Percentiles rank a stretch among this genome's conserved stretches.
Evolutionary conservation across 2,113 vertebrate genomes (phyloP).

Genomic region (Ploceus nigricollis): DNA sequence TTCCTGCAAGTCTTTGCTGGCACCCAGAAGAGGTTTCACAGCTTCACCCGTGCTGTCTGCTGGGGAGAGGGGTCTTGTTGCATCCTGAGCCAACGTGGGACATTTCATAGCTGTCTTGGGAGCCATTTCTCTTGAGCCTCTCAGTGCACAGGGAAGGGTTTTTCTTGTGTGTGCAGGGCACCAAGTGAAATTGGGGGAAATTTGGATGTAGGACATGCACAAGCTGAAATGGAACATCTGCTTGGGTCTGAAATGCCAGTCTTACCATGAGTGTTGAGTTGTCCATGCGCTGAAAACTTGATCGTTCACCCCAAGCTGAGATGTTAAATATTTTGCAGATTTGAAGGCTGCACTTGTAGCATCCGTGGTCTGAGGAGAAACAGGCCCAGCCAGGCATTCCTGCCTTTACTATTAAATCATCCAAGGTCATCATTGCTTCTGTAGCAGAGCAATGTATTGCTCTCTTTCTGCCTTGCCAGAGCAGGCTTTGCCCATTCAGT

Average conservation of each 20-base stretch:
- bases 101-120: neutral
- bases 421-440: neutral
- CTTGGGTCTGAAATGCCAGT: neutral
- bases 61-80: neutral
- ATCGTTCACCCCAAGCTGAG: neutral
- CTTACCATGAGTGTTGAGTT: neutral
- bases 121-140: neutral
- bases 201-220: neutral
- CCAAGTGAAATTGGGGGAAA: neutral
- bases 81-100: neutral
- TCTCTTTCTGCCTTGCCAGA: neutral
- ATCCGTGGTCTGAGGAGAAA: neutral
- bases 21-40: neutral
- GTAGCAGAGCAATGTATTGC: neutral
- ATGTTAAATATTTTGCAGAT: neutral
- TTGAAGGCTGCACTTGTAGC: neutral
- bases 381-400: neutral
- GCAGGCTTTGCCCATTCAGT: neutral
- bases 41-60: rapidly evolving
- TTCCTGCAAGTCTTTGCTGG: neutral
- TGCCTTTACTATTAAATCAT: neutral
- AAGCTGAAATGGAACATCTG: neutral
- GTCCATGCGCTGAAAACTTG: neutral
- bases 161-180: neutral
- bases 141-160: neutral